Base-by-base conservation (phyloP, 2,113 vertebrate species). In the Daubentonia madagascariensis region DNA sequence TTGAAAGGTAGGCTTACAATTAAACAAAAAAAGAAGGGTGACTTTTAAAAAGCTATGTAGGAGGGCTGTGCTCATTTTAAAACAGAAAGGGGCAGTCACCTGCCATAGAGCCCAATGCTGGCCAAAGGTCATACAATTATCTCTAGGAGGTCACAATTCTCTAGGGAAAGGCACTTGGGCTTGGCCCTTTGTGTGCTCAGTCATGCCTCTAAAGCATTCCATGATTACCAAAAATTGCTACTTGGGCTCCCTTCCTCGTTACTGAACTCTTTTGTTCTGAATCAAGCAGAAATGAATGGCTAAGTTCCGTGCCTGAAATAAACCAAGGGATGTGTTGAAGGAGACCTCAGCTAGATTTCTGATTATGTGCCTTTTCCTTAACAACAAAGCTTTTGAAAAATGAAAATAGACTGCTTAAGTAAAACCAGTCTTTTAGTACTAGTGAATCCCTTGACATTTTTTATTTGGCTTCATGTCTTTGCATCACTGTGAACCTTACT, bases 1-100 rank as follows among this genome's bases (percentile, higher is more conserved):
- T 85, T 80, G 35, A 95, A 95, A 94, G n/a, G 40, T 22, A 85
- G 45, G 65, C 79, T 81, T 50, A 52, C 59, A 63, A 50, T 7
- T 61, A 50, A 32, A 54, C 17, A 80, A 52, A 59, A 63, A 92
- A 48, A 68, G 28, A 14, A 68, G 4, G 6, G 25, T 76, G 11
- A 8, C 17, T 12, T 65, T 92, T 94, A 75, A 25, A 78, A 83
- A 48, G 40, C 52, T 54, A 17, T 50, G 43, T 28, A n/a, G 5
- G 5, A 68, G 43, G 37, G 20, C 75, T 52, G 18, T 43, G 30
- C 30, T 67, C 52, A 0, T 83, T 86, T 86, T 35, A 43, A 92
- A 93, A 63, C 2, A 50, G 88, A 85, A 78, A 80, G 67, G n/a
- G 18, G n/a, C 30, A 25, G 20, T 28, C 37, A 8, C 12, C 73